Evolutionary conservation across 2,888 invertebrate species (phyloP).

Genomic region (Pecten maximus): DNA sequence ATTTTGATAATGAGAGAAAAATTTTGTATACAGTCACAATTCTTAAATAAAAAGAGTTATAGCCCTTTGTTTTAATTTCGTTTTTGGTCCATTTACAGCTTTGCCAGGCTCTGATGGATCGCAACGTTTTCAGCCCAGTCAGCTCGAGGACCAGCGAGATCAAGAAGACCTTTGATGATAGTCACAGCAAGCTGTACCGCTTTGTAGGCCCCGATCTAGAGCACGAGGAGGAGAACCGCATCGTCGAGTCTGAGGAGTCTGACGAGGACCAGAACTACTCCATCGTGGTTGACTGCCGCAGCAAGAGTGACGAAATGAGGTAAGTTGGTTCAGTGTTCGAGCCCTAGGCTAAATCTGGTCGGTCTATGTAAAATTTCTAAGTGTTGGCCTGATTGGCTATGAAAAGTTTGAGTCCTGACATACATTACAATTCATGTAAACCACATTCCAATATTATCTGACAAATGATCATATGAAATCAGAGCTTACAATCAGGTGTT

Average conservation of each 20-base stretch:
- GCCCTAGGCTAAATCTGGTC: no score
- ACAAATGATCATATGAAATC: no score
- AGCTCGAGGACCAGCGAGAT: constrained; percentile 62
- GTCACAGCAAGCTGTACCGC: constrained; percentile 75
- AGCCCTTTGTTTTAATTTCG: not conserved
- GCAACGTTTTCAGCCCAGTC: constrained; percentile 78
- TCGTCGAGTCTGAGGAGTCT: constrained; percentile 46
- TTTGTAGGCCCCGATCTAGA: constrained; percentile 67
- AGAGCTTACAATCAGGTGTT: no score
- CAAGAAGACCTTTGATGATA: constrained; percentile 78
- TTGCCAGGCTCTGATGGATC: constrained; percentile 79
- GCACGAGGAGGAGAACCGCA: constrained; percentile 57
- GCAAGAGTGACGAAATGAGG: constrained; percentile 47
- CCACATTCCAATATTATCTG: no score
- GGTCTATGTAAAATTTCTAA: no score
- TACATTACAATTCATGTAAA: no score
- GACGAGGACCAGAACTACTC: constrained; percentile 55
- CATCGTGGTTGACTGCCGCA: constrained; percentile 53
- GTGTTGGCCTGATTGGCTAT: no score
- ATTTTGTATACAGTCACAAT: no score
- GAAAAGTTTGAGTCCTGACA: no score
- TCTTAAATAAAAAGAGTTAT: no score
- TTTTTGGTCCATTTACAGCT: constrained; percentile 64
- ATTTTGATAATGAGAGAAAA: no score
- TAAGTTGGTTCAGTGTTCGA: no score